Evolutionary conservation across 2,888 invertebrate species (phyloP).

Genomic region (Leucoma salicis): DNA sequence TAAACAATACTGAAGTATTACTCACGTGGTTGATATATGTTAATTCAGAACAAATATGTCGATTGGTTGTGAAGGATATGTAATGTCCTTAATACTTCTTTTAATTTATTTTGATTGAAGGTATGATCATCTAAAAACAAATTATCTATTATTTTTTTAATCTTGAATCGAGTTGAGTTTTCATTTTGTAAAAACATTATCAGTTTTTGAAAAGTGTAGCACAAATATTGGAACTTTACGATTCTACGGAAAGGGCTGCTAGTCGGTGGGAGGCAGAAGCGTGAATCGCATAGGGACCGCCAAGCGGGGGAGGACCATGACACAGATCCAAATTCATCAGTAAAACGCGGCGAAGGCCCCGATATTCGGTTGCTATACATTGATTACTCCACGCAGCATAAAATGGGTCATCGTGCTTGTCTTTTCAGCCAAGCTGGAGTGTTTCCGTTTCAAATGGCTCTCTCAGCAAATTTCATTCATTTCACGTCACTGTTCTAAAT

Average conservation of each 20-base stretch:
- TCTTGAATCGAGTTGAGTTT: too few species aligned
- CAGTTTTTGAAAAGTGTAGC: too few species aligned
- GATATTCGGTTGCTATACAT: slow-evolving; percentile 75
- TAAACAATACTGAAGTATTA: slow-evolving; percentile 26
- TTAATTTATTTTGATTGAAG: too few species aligned
- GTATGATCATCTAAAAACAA: too few species aligned
- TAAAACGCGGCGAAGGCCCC: slow-evolving; percentile 67
- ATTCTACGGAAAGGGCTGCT: slow-evolving; percentile 55
- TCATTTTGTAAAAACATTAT: too few species aligned
- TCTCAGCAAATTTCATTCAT: slow-evolving; percentile 68
- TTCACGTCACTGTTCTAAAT: slow-evolving; percentile 48
- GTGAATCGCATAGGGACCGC: slow-evolving; percentile 64
- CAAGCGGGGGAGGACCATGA: slow-evolving; percentile 75
- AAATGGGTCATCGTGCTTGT: slow-evolving; percentile 74
- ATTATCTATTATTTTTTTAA: too few species aligned
- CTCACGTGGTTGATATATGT: slow-evolving; percentile 2
- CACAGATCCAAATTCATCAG: slow-evolving; percentile 78
- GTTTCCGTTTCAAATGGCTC: slow-evolving; percentile 73
- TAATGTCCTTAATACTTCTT: too few species aligned
- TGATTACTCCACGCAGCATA: slow-evolving; percentile 71
- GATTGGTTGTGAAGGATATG: background rate
- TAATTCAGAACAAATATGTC: slow-evolving; percentile 1
- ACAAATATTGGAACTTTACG: too few species aligned
- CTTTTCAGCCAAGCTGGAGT: slow-evolving; percentile 55
- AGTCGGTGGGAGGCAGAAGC: slow-evolving; percentile 52